Percentiles rank a stretch among this genome's conserved stretches.
Conservation (phyloP, 2,888 invertebrate genomes). For the Dolichopus griseipennis region DNA sequence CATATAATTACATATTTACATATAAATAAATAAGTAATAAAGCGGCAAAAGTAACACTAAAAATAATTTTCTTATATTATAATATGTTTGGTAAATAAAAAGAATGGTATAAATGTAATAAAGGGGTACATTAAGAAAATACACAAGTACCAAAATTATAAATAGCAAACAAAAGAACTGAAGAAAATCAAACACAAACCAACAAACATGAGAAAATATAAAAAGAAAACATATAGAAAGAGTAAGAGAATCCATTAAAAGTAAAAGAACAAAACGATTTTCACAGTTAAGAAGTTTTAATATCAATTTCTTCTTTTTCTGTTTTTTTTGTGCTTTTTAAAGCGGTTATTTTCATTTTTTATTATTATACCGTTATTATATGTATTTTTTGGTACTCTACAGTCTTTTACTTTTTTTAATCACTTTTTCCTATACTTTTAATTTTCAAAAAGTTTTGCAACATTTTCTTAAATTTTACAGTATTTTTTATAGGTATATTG, state of each 20-base stretch:
- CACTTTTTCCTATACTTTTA: neutral
- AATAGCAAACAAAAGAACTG: too few relatives aligned
- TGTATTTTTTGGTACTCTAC: neutral
- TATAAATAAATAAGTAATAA: neutral
- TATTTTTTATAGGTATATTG: neutral
- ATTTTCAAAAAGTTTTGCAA: too few relatives aligned
- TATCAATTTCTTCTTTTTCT: neutral
- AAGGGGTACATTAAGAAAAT: neutral
- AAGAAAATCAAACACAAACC: too few relatives aligned
- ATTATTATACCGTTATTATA: neutral
- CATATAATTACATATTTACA: neutral
- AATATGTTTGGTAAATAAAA: neutral
- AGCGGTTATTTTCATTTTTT: neutral
- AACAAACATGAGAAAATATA: too few relatives aligned
- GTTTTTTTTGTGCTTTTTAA: neutral
- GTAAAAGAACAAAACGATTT: slow-evolving; percentile 4
- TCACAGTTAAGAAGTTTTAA: slow-evolving; percentile 4
- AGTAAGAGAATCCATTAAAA: neutral
- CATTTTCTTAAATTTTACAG: neutral
- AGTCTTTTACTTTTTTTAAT: neutral
- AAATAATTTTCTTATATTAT: neutral
- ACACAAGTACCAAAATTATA: neutral
- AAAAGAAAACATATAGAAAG: neutral
- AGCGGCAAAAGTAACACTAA: neutral
- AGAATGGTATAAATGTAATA: neutral